Evolutionary conservation across 2,888 invertebrate genomes (phyloP), one percentile per base, ranked within the genome.

Genomic region (Adela reaumurella): DNA sequence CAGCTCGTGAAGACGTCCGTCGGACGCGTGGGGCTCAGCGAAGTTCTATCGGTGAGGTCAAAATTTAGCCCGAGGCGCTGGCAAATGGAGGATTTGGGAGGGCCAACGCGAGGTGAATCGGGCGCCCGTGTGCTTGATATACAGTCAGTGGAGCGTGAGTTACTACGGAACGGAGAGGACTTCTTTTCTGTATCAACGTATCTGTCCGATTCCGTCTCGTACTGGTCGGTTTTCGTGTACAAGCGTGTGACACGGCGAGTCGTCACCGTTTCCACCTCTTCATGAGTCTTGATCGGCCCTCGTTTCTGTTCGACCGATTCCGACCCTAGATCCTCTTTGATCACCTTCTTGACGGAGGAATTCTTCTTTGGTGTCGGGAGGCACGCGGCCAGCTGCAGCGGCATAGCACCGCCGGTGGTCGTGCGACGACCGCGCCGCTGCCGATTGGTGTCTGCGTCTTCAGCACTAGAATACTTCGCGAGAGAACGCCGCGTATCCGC

Each of bases 151-250:
- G 68, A 76, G 52, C 70, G 66, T 2, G 70, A 74, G 54, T 62
- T 67, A 56, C 69, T 74, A 42, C 74, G 63, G 51, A 65, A 65
- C 0, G 72, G 63, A 11, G 68, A 62, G 1, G 67, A 68, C 58
- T 74, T 76, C 55, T 72, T 74, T 11, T 80, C 80, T 14, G 60
- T 63, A 46, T 85, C 85, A 0, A 86, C 81, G 60, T 88, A 88
- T 19, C 87, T 87, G 60, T 88, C 88, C 0, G 87, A 88, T 6
- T 87, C 87, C 0, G 87, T 87, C 59, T 88, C 88, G 54, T 85
- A 81, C 46, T 85, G 87, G 54, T 86, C 86, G 49, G 71, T 68
- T 0, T 63, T 54, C 10, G 50, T 52, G 43, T 77, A 69, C 0
- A 81, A 79, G 49, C 76, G 77, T 3, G 79, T 80, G 1, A 80